Evolutionary conservation across 2,113 vertebrate species (phyloP).

Genomic region (Galbula dea): DNA sequence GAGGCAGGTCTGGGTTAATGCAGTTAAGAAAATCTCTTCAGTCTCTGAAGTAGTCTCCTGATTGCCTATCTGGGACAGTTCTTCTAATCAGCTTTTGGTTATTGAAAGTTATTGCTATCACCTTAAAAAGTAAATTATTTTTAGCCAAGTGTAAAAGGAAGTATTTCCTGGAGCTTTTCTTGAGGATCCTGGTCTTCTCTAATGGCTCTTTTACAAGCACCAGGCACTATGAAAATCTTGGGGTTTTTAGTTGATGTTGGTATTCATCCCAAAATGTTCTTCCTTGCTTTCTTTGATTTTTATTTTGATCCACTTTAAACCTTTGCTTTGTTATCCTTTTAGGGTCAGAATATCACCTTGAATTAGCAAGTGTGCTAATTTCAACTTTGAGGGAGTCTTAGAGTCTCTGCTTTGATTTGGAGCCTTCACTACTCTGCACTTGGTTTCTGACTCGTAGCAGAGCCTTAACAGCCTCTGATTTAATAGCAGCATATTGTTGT

Average conservation of each 20-base stretch:
- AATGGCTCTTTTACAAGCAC: not conserved
- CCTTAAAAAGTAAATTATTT: not conserved
- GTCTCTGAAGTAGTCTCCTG: not conserved
- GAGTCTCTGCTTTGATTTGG: not conserved
- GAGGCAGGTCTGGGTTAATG: not conserved
- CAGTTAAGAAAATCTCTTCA: not conserved
- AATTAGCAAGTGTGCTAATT: fast-evolving
- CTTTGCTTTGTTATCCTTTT: not conserved
- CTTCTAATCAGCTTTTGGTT: not conserved
- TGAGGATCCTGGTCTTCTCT: not conserved
- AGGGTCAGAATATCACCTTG: not conserved
- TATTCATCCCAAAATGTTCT: not conserved
- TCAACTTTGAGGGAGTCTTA: not conserved
- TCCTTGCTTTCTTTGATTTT: not conserved
- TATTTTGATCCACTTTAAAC: not conserved
- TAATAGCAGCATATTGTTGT: not conserved
- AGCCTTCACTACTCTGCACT: not conserved
- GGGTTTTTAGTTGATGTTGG: not conserved
- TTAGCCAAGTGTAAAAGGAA: not conserved
- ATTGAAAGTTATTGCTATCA: not conserved
- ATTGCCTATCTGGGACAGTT: not conserved
- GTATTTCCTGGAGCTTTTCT: not conserved
- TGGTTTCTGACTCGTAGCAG: not conserved
- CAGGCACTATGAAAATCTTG: not conserved
- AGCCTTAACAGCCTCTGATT: not conserved